Conservation (phyloP, 2,113 vertebrate species). For the Tragelaphus strepsiceros region DNA sequence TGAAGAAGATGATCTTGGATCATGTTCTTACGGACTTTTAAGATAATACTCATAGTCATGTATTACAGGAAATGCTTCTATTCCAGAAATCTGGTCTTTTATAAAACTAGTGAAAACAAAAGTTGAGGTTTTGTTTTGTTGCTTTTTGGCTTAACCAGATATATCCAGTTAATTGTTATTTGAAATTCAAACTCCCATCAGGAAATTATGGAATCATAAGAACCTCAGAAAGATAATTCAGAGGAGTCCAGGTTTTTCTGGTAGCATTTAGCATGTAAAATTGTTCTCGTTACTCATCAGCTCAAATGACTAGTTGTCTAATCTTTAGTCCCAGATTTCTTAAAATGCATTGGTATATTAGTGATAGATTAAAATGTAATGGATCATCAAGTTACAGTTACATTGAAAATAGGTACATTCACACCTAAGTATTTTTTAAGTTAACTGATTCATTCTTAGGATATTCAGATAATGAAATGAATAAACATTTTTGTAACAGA, state of each 20-base stretch:
- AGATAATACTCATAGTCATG: not conserved
- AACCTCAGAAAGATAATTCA: not conserved
- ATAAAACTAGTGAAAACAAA: not conserved
- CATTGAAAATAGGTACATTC: not conserved
- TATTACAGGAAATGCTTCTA: constrained; percentile 4
- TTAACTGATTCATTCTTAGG: not conserved
- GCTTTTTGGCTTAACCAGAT: not conserved
- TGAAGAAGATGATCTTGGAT: constrained; percentile 25
- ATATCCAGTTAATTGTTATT: constrained; percentile 19
- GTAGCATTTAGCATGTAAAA: constrained; percentile 7
- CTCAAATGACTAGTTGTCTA: not conserved
- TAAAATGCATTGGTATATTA: not conserved
- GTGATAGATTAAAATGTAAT: not conserved
- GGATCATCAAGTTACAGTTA: not conserved
- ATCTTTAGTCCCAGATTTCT: not conserved
- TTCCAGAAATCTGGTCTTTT: not conserved
- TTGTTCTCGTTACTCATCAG: not conserved
- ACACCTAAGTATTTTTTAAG: not conserved
- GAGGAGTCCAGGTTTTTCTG: not conserved
- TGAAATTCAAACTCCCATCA: constrained; percentile 18
- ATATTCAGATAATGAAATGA: not conserved
- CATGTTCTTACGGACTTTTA: not conserved
- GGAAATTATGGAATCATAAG: not conserved
- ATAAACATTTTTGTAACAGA: not conserved
- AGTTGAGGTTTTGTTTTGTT: not conserved